phyloP scores from a whole-genome alignment of 1,140 invertebrate species.

The silkworm (Bombyx mori) region DNA sequence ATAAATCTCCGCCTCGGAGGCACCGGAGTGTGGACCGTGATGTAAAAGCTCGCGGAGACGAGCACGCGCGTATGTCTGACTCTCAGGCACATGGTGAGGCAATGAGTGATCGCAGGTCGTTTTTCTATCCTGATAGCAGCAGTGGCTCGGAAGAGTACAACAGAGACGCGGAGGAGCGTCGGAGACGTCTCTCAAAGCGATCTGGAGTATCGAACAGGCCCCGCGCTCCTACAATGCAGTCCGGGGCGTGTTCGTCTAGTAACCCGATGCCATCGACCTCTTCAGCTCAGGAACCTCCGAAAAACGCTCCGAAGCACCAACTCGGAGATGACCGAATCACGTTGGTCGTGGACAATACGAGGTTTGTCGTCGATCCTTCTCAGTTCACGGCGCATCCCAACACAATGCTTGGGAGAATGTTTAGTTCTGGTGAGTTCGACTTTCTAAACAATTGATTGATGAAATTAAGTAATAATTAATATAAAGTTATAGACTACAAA shows the following conservation, averaged over 20 bases:
- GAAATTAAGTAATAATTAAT: too few relatives aligned
- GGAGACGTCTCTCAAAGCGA: slow-evolving; percentile 55
- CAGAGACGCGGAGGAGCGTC: slow-evolving; percentile 48
- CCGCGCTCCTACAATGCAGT: slow-evolving; percentile 36
- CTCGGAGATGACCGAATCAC: slow-evolving; percentile 85
- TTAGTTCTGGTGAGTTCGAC: slow-evolving; percentile 81
- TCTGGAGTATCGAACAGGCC: slow-evolving; percentile 35
- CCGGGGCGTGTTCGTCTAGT: slow-evolving; percentile 38
- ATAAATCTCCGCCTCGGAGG: slow-evolving; percentile 11
- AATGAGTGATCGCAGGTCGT: slow-evolving; percentile 53
- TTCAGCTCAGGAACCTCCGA: slow-evolving; percentile 39
- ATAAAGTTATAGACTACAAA: too few relatives aligned
- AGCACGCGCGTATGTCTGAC: slow-evolving; percentile 56
- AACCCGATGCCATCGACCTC: slow-evolving; percentile 48
- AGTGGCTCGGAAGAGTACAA: slow-evolving; percentile 61
- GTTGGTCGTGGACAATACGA: slow-evolving; percentile 93
- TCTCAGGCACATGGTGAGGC: slow-evolving; percentile 50
- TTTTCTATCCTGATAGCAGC: slow-evolving; percentile 58
- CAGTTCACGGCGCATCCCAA: slow-evolving; percentile 93
- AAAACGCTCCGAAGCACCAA: slow-evolving; percentile 43
- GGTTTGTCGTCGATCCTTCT: slow-evolving; percentile 92
- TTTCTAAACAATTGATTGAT: too few relatives aligned
- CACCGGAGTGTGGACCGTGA: slow-evolving; percentile 37
- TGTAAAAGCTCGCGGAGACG: slow-evolving; percentile 49
- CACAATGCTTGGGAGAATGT: slow-evolving; percentile 97